Evolutionary conservation across 1,140 invertebrate genomes (phyloP).

Genomic region (Drosophila takahashii): DNA sequence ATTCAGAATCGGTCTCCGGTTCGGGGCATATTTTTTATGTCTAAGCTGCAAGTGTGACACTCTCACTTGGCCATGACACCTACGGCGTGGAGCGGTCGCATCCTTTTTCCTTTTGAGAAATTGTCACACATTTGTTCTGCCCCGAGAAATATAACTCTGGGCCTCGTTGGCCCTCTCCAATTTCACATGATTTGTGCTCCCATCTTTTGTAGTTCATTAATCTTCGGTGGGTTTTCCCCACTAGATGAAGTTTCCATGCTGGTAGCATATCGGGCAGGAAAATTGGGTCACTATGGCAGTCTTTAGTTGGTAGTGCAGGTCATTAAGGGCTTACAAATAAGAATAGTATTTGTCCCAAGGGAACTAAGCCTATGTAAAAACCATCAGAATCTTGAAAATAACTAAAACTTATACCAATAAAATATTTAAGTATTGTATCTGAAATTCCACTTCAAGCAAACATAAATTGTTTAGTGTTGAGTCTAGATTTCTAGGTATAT

Average conservation of each 20-base stretch:
- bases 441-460: no score
- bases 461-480: no score
- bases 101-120: constrained; percentile 69
- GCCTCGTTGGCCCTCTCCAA: constrained; percentile 28
- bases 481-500: neutral
- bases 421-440: no score
- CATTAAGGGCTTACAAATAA: constrained; percentile 37
- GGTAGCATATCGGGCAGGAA: constrained; percentile 17
- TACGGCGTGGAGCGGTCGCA: constrained; percentile 36
- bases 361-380: neutral
- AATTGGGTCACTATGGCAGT: constrained; percentile 70
- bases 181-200: constrained; percentile 76
- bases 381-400: neutral
- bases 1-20: constrained; percentile 23
- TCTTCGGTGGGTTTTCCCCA: constrained; percentile 50
- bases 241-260: constrained; percentile 28
- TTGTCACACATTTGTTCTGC: constrained; percentile 75
- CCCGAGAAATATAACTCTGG: constrained; percentile 29
- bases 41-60: constrained; percentile 75
- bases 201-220: constrained; percentile 80
- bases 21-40: constrained; percentile 48
- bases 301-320: constrained; percentile 34
- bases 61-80: constrained; percentile 78
- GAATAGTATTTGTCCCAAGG: neutral
- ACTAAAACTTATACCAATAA: no score